phyloP scores from a whole-genome alignment of 2,113 vertebrate species.

The Hyaena hyaena region DNA sequence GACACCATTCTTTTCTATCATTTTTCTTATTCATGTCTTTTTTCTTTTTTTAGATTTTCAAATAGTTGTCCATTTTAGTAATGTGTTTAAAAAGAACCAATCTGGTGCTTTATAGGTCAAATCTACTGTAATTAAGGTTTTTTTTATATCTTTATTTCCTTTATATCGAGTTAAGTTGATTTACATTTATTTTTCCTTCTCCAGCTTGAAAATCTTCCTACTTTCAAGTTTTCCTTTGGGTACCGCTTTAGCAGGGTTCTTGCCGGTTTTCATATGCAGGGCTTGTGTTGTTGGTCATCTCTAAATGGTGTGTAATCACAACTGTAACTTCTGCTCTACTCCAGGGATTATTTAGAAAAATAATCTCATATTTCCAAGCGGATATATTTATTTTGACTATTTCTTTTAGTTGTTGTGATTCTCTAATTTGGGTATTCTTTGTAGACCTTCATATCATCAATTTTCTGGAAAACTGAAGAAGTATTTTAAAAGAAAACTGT shows the following conservation, averaged over 20 bases:
- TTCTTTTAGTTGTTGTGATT: neutral
- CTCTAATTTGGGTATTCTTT: slow-evolving; percentile 33
- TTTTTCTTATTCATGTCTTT: neutral
- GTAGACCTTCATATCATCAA: neutral
- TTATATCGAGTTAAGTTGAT: neutral
- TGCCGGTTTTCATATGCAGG: neutral
- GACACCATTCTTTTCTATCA: neutral
- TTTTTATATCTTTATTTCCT: slow-evolving; percentile 12
- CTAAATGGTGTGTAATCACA: neutral
- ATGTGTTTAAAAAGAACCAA: neutral
- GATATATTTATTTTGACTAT: neutral
- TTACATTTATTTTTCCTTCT: neutral
- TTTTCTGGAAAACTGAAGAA: slow-evolving; percentile 22
- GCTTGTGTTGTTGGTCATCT: neutral
- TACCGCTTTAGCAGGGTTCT: neutral
- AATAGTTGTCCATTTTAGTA: slow-evolving; percentile 42
- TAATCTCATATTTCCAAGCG: neutral
- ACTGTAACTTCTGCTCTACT: neutral
- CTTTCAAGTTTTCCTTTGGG: slow-evolving; percentile 21
- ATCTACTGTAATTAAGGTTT: neutral
- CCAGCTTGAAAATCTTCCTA: neutral
- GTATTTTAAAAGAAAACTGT: slow-evolving; percentile 13
- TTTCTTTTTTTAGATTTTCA: neutral
- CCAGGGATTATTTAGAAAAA: neutral
- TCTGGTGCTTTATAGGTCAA: neutral